phyloP scores from a whole-genome alignment of 2,888 invertebrate genomes.

The Criorhina ranunculi region DNA sequence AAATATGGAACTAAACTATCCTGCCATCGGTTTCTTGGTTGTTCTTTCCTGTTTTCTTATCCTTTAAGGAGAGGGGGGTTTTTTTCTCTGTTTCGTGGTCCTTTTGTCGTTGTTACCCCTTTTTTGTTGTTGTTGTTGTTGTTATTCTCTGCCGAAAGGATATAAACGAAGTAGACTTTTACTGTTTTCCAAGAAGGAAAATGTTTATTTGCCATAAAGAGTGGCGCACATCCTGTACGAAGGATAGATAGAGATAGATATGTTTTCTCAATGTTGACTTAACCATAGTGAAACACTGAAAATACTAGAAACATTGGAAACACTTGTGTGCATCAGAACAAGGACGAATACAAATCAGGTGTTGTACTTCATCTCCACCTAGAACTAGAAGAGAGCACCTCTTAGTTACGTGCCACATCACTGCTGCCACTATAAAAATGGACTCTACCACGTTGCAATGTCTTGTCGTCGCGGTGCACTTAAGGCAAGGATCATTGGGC shows the following conservation, averaged over 20 bases:
- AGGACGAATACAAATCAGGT: conserved; percentile 50
- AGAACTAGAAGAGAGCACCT: conserved; percentile 43
- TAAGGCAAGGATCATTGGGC: conserved; percentile 13
- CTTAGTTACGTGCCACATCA: conserved; percentile 67
- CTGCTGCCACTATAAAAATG: conserved; percentile 40
- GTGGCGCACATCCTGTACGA: conserved; percentile 38
- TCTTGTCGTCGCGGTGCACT: conserved; percentile 2
- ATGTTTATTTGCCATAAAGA: conserved; percentile 73
- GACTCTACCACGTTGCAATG: conserved; percentile 10
- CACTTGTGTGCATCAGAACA: conserved; percentile 35
- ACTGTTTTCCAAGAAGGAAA: conserved; percentile 63
- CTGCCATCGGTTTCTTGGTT: conserved; percentile 58
- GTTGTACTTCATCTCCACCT: conserved; percentile 18
- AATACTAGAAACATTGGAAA: neutral
- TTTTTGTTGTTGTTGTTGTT: neutral
- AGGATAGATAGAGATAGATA: conserved; percentile 26
- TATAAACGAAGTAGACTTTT: conserved; percentile 72
- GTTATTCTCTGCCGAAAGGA: conserved; percentile 36
- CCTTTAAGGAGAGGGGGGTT: conserved; percentile 63
- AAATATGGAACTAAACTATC: conserved; percentile 74
- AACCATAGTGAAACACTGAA: conserved; percentile 39
- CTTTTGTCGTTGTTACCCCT: conserved; percentile 45
- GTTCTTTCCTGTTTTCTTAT: conserved; percentile 65
- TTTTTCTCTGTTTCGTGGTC: conserved; percentile 41
- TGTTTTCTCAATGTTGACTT: conserved; percentile 69